A percentile compares a stretch with the other conserved stretches of the same genome.
Evolutionary conservation across 1,140 invertebrate genomes (phyloP).

Genomic region (Coptotermes formosanus): DNA sequence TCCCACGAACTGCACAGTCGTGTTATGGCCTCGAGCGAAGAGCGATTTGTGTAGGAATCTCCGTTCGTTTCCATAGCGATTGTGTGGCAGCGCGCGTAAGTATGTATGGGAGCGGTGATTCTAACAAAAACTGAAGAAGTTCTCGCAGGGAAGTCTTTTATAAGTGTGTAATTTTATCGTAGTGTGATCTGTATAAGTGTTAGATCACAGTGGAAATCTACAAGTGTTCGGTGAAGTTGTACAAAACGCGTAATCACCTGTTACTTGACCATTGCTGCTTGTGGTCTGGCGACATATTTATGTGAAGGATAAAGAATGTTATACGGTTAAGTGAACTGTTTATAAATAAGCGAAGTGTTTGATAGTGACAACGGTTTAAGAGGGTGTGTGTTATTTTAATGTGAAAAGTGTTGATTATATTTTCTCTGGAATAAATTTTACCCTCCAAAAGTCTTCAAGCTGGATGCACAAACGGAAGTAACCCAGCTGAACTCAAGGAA

Average conservation of each 20-base stretch:
- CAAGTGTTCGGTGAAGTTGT: constrained; percentile 4
- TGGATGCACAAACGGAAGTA: constrained; percentile 6
- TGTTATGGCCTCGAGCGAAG: neutral
- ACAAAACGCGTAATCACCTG: neutral
- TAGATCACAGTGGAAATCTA: neutral
- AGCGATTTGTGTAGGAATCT: neutral
- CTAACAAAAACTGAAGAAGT: neutral
- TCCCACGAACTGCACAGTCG: neutral
- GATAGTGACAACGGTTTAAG: neutral
- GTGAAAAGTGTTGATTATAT: neutral
- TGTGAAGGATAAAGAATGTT: neutral
- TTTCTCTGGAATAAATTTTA: neutral
- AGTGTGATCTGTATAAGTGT: neutral
- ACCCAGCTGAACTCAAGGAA: neutral
- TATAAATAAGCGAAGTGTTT: neutral
- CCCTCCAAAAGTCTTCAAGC: neutral
- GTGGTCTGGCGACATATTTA: neutral
- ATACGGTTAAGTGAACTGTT: neutral
- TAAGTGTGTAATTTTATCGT: neutral
- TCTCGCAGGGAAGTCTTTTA: neutral
- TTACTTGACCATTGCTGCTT: neutral
- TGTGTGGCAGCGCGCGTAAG: neutral
- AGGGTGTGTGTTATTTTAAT: neutral
- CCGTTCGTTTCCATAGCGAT: neutral
- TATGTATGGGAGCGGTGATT: neutral